phyloP scores from a whole-genome alignment of 2,888 invertebrate genomes.

The Nomada flava region DNA sequence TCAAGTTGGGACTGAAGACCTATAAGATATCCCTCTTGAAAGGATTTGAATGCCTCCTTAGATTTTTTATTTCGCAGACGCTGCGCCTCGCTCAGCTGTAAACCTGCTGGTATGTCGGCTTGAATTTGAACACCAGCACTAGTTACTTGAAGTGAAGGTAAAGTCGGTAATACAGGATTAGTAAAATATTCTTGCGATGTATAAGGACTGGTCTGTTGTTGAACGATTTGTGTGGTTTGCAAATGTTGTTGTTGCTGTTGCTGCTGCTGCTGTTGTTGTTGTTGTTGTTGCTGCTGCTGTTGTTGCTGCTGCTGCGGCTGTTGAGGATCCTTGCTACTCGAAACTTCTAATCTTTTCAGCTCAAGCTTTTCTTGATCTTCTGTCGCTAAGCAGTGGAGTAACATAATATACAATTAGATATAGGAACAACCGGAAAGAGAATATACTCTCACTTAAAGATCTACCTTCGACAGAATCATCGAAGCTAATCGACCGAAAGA shows the following conservation, averaged over 20 bases:
- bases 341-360: slow-evolving; percentile 79
- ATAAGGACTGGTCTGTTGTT: slow-evolving; percentile 72
- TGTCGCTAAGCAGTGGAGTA: slow-evolving; percentile 55
- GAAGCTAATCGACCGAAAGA: slow-evolving; percentile 85
- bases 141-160: slow-evolving; percentile 75
- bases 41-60: slow-evolving; percentile 69
- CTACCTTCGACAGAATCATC: slow-evolving; percentile 85
- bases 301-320: slow-evolving; percentile 61
- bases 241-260: slow-evolving; percentile 73
- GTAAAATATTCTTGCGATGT: slow-evolving; percentile 76
- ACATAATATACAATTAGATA: slow-evolving; percentile 20
- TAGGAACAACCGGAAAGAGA: not conserved
- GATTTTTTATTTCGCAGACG: slow-evolving; percentile 74
- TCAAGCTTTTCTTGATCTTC: slow-evolving; percentile 81
- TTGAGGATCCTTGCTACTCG: slow-evolving; percentile 79
- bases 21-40: slow-evolving; percentile 75
- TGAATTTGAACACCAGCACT: slow-evolving; percentile 78
- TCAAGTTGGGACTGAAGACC: slow-evolving; percentile 71
- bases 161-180: slow-evolving; percentile 73
- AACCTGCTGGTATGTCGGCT: slow-evolving; percentile 76
- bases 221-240: slow-evolving; percentile 76
- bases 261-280: slow-evolving; percentile 73
- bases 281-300: slow-evolving; percentile 65
- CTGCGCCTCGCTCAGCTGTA: slow-evolving; percentile 75
- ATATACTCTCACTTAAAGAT: slow-evolving; percentile 9